Conservation (phyloP, 2,888 invertebrate species). For the Caenorhabditis doughertyi region DNA sequence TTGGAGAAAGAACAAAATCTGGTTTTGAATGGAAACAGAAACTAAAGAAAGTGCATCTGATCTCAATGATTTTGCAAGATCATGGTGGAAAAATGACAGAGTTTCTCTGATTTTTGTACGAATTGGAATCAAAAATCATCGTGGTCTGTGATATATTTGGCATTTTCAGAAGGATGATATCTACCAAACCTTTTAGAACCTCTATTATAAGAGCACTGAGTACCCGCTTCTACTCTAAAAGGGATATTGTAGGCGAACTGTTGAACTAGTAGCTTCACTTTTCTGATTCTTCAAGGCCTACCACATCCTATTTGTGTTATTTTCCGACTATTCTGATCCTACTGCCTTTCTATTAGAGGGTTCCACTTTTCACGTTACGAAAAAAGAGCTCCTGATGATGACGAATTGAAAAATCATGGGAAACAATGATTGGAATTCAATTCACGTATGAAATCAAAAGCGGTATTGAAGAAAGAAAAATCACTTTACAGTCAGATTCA, state of each 20-base stretch:
- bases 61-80: conserved; percentile 32
- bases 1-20: background rate
- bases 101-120: background rate
- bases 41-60: conserved; percentile 25
- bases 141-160: background rate
- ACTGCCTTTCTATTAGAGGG: no score
- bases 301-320: no score
- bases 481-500: conserved; percentile 3
- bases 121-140: background rate
- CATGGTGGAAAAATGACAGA: background rate
- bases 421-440: conserved; percentile 19
- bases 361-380: no score
- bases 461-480: background rate
- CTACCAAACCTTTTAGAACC: no score
- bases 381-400: no score
- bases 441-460: conserved; percentile 3
- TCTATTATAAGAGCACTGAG: no score
- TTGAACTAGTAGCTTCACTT: no score
- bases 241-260: no score
- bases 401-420: background rate
- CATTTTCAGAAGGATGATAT: no score
- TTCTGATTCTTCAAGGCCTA: no score
- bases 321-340: no score
- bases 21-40: conserved; percentile 17
- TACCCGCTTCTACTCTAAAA: no score